Percentiles rank a stretch among this genome's conserved stretches.
These are phyloP conservation scores for Taphrorychus bicolor DNA, from an alignment of 2,888 invertebrate genomes.

Conservation along the genomic window DNA sequence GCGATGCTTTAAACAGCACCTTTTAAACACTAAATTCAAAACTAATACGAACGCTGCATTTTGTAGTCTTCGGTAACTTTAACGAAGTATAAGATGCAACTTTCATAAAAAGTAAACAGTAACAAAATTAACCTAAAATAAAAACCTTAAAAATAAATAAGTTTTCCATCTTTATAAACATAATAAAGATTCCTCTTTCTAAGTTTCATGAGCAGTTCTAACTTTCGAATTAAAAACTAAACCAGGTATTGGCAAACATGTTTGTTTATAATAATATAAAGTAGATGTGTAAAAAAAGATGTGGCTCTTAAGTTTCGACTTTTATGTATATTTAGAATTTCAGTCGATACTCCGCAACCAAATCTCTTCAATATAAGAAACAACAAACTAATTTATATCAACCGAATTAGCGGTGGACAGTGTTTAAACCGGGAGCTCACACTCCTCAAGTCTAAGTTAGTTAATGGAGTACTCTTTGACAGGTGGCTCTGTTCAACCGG, in stretches of 20 bases:
- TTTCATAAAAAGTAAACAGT: conserved; percentile 12
- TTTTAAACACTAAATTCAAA: conserved; percentile 2
- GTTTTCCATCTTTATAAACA: conserved; percentile 1
- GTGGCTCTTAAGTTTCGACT: background rate
- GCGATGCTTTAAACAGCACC: background rate
- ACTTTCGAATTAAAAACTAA: background rate
- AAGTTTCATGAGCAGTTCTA: conserved; percentile 3
- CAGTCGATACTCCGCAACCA: background rate
- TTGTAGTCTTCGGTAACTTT: background rate
- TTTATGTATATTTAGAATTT: too few relatives aligned
- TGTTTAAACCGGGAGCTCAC: background rate
- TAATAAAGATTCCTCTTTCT: background rate
- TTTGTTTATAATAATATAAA: too few relatives aligned
- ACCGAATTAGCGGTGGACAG: background rate
- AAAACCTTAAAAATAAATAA: conserved; percentile 39
- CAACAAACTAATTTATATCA: background rate
- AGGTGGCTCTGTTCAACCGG: background rate
- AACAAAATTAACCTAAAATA: conserved; percentile 38
- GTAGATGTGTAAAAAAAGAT: too few relatives aligned
- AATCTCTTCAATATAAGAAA: background rate
- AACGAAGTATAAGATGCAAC: background rate
- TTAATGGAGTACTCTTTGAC: background rate
- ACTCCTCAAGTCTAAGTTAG: background rate
- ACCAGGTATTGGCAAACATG: background rate
- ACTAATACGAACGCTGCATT: background rate